These are phyloP conservation scores for Callorhinus ursinus DNA, from an alignment of 2,113 vertebrate genomes.

Conservation along the genomic window DNA sequence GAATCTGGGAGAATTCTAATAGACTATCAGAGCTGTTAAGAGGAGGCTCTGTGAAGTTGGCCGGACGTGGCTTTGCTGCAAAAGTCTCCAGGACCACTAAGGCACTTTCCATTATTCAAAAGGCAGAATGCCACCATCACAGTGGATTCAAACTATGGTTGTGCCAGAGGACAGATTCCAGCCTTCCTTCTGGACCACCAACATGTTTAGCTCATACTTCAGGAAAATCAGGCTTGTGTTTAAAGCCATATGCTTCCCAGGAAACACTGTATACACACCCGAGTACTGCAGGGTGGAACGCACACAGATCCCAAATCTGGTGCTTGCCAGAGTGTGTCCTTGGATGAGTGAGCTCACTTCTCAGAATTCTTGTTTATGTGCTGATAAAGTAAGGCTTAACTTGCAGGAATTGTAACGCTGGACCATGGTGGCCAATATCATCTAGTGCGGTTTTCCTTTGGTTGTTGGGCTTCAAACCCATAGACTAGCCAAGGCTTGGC, in stretches of 20 bases:
- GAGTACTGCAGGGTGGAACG: not conserved
- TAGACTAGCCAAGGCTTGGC: not conserved
- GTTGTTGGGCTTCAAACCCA: not conserved
- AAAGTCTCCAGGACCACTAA: not conserved
- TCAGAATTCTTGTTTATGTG: not conserved
- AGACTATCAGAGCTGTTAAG: not conserved
- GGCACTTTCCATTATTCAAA: not conserved
- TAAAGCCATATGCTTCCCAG: not conserved
- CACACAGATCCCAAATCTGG: not conserved
- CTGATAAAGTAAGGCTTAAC: not conserved
- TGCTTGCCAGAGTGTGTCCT: not conserved
- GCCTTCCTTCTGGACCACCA: not conserved
- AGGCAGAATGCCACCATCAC: not conserved
- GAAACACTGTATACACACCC: not conserved
- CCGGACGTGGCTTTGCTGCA: not conserved
- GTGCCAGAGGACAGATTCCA: not conserved
- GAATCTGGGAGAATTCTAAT: not conserved
- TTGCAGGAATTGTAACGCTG: not conserved
- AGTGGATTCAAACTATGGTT: not conserved
- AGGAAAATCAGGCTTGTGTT: not conserved
- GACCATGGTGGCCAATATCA: too few relatives aligned
- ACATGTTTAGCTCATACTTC: not conserved
- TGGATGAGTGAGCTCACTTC: not conserved
- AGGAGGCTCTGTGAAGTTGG: not conserved
- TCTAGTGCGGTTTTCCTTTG: not conserved